Evolutionary conservation across 2,797 vertebrate species (phyloP), one percentile per base, ranked within the genome.

Genomic region (Sebastes steindachneri): DNA sequence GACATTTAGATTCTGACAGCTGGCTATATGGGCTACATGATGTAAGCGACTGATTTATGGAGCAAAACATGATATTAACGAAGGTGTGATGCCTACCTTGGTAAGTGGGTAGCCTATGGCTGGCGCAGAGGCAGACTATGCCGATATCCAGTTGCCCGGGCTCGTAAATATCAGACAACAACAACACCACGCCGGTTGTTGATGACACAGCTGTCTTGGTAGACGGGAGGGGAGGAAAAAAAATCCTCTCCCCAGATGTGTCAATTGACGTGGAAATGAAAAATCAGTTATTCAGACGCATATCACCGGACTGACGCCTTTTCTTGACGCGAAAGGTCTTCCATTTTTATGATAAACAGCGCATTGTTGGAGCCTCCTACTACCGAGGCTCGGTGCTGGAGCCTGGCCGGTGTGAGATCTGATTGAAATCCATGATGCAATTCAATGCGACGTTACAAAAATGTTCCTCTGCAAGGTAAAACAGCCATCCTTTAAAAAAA

Each of bases 151-250:
- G 90, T 79, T 65, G 88, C 82, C 86, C 83, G 69, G 86, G 85
- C 89, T 90, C 90, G 91, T 93, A 91, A 91, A 90, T 93, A 93
- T 93, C 93, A 95, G 94, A 95, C 95, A 95, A 96, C 94, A 96
- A 96, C 95, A 96, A 94, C 95, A 95, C 88, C 94, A 96, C 94
- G 93, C 93, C 92, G 93, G 94, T 92, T 94, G 93, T 93, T 94
- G 94, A 95, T 95, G 94, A 95, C 95, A 95, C 91, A 94, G 94
- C 93, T 94, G 93, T 95, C 92, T 92, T 90, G 84, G 85, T 75
- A 83, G 87, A 91, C 77, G 69, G 84, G 75, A 86, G 81, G 73
- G 82, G 69, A 70, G 58, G 65, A 11, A 3, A 51, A 3, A 3
- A 51, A 83, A 78, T 60, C 77, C 76, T 87, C 45, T 92, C 76